A percentile compares a stretch with the other conserved stretches of the same genome.
Conservation (phyloP, 2,113 vertebrate genomes). For the Rhea pennata region DNA sequence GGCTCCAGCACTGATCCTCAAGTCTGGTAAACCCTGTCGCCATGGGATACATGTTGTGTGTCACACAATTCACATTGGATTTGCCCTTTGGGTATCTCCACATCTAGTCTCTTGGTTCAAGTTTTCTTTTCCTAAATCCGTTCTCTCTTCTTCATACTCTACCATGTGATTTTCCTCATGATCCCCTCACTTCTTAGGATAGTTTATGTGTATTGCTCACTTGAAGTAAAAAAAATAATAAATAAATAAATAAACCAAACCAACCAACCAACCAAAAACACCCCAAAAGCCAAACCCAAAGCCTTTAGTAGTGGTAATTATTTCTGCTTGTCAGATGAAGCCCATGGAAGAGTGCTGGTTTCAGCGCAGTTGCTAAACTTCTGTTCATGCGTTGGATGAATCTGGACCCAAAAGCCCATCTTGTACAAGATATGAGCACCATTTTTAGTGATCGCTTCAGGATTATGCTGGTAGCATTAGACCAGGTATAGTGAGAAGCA, state of each 20-base stretch:
- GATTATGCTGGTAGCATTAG: background rate
- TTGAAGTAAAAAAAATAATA: background rate
- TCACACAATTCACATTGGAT: background rate
- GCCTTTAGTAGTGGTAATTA: background rate
- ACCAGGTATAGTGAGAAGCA: background rate
- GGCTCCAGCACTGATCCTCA: fast-evolving
- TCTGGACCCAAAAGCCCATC: background rate
- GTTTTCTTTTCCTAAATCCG: background rate
- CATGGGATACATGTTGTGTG: background rate
- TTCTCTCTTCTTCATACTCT: background rate
- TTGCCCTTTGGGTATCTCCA: background rate
- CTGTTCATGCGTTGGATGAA: background rate
- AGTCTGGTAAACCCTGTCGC: background rate
- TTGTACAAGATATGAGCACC: background rate
- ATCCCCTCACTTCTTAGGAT: background rate
- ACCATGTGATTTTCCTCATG: background rate
- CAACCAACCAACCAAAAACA: background rate
- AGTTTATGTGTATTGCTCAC: background rate
- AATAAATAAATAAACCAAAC: background rate
- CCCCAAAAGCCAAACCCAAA: background rate
- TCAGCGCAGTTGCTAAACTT: background rate
- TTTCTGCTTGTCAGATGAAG: background rate
- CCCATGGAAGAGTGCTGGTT: background rate
- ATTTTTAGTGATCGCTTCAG: background rate
- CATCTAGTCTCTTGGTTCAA: background rate